Conservation (phyloP, 2,113 vertebrate species). For the Excalfactoria chinensis region DNA sequence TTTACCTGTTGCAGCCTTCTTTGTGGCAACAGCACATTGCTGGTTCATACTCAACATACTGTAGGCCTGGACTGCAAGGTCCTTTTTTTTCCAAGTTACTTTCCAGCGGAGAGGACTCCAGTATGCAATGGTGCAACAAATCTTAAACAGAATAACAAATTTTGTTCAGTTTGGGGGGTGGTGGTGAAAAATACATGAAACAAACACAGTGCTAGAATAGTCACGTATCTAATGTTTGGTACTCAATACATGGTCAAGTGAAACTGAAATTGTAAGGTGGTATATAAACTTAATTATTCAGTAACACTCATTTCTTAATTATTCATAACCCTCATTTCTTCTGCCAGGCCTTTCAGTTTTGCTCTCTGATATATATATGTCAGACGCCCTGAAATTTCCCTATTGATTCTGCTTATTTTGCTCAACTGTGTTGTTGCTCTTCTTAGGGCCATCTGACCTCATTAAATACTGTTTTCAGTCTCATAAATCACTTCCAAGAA, state of each 20-base stretch:
- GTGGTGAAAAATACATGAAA: background rate
- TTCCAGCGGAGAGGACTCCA: background rate
- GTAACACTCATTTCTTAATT: background rate
- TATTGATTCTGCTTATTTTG: constrained; percentile 26
- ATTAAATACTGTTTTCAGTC: constrained; percentile 21
- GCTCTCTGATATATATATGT: background rate
- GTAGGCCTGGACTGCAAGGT: background rate
- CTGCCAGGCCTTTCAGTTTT: background rate
- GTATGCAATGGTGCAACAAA: background rate
- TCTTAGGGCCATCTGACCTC: constrained; percentile 11
- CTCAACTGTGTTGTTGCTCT: background rate
- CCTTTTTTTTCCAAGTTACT: background rate
- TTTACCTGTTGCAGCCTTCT: background rate
- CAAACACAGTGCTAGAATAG: background rate
- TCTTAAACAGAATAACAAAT: background rate
- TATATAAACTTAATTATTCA: background rate
- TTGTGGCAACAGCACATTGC: background rate
- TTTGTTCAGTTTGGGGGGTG: rapidly evolving
- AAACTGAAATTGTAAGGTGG: background rate
- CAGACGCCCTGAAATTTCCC: background rate
- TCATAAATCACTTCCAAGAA: constrained; percentile 36
- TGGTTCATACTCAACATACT: background rate
- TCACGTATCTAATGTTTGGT: background rate
- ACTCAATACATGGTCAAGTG: background rate
- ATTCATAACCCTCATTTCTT: background rate